Base-by-base conservation (phyloP, 2,113 vertebrate species). In the Hypocryptadius cinnamomeus region DNA sequence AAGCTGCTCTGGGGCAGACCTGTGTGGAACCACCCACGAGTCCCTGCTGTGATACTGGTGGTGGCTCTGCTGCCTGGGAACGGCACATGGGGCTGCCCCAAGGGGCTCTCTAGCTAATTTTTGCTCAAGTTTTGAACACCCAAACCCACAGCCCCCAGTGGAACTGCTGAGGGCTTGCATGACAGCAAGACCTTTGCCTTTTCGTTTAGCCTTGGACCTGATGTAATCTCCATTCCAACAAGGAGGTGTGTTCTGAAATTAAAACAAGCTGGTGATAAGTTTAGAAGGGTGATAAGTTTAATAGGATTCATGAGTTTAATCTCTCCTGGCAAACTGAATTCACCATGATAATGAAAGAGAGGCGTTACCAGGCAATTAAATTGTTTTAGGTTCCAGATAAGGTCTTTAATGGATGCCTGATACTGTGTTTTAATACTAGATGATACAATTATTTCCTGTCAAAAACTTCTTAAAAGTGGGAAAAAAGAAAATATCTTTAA, bases 271-370 rank as follows among this genome's bases (percentile, higher is more conserved):
- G 42, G 28, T 68, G 69, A 24, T 71, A 71, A 50, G 8, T 84
- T 79, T 76, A 70, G 78, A 81, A 71, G 30, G 57, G 61, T 70
- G 76, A 31, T 66, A 74, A 39, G 9, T 89, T 82, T 87, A 79
- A 77, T 85, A 31, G 42, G 47, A 82, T 89, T 92, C 35, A 79
- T 59, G 50, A 79, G 59, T 73, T 93, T 91, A 93, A 93, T 93
- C 63, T 88, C 61, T 92, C 50, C 59, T 85, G 93, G 61, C 60
- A 87, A 92, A 92, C 81, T 57, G 51, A 83, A 76, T 85, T 92
- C 39, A 39, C 78, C 47, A 23, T 59, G 66, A 85, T 50, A 79
- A 56, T 44, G 73, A 80, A 88, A 87, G 82, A 65, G 37, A 85
- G 51, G 71, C 22, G 50, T 90, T 89, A 77, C 39, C 15, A 35